Conservation (phyloP, 2,113 vertebrate genomes). For the Dascyllus trimaculatus region DNA sequence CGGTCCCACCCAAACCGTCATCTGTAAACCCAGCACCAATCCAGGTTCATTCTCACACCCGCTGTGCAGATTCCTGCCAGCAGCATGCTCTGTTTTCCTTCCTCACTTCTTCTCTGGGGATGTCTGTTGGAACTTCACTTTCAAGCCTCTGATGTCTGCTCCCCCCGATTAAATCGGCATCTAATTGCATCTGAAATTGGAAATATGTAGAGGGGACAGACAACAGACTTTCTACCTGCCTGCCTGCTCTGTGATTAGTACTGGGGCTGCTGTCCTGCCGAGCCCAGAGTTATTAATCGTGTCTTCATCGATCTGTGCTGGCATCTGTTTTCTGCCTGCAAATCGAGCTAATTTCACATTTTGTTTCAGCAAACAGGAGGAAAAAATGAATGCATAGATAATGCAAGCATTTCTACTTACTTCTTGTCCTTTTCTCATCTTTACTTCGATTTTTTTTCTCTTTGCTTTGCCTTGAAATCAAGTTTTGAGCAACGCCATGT, state of each 20-base stretch:
- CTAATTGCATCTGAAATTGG: slow-evolving; percentile 55
- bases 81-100: slow-evolving; percentile 22
- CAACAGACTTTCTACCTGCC: slow-evolving; percentile 65
- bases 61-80: slow-evolving; percentile 32
- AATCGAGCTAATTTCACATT: slow-evolving; percentile 25
- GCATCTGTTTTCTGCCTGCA: slow-evolving; percentile 50
- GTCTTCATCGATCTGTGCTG: slow-evolving; percentile 57
- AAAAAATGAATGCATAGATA: slow-evolving; percentile 10
- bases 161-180: slow-evolving; percentile 58
- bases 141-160: slow-evolving; percentile 75
- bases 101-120: slow-evolving; percentile 55
- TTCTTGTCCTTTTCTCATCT: slow-evolving; percentile 26
- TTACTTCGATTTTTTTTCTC: not conserved
- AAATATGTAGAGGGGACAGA: slow-evolving; percentile 64
- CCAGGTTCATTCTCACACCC: slow-evolving; percentile 84
- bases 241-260: slow-evolving; percentile 60
- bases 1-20: slow-evolving; percentile 88
- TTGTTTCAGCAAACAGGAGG: slow-evolving; percentile 36
- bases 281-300: slow-evolving; percentile 45
- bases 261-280: slow-evolving; percentile 57
- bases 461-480: slow-evolving; percentile 12
- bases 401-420: slow-evolving; percentile 28
- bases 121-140: slow-evolving; percentile 53
- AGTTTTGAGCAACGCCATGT: not conserved
- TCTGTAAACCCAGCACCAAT: slow-evolving; percentile 56